These are phyloP conservation scores for Epizoanthus scotinus DNA, from an alignment of 92 coral and sea anemone genomes.

Conservation along the genomic window DNA sequence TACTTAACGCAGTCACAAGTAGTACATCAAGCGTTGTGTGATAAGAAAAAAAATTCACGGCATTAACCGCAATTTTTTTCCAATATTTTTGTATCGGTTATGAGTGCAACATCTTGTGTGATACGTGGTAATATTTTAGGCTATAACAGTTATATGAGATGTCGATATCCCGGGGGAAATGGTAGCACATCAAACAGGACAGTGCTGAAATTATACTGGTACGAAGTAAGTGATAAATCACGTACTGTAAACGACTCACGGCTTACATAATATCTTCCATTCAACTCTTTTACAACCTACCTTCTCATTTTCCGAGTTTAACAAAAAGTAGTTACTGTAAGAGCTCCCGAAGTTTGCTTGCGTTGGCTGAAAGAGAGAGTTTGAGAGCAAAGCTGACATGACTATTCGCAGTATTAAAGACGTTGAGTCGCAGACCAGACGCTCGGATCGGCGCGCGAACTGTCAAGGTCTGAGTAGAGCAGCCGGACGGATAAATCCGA, in stretches of 20 bases:
- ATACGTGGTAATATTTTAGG: not conserved
- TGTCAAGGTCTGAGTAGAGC: slow-evolving; percentile 9
- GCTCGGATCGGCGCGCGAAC: not conserved
- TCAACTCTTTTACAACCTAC: slow-evolving; percentile 45
- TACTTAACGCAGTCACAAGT: not conserved
- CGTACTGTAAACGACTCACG: not conserved
- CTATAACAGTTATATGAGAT: not conserved
- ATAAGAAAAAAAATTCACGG: too few relatives aligned
- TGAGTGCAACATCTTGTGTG: not conserved
- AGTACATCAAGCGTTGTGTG: too few relatives aligned
- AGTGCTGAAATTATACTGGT: too few relatives aligned
- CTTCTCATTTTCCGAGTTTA: slow-evolving; percentile 78
- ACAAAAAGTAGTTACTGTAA: slow-evolving; percentile 74
- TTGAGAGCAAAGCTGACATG: slow-evolving; percentile 82
- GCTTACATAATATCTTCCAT: not conserved
- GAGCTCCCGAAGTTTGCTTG: slow-evolving; percentile 59
- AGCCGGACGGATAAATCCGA: slow-evolving; percentile 19
- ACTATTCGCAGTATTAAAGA: slow-evolving; percentile 2
- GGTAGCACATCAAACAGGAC: not conserved
- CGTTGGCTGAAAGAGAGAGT: slow-evolving; percentile 66
- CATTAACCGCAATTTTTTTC: not conserved
- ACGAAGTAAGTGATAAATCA: too few relatives aligned
- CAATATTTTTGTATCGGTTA: too few relatives aligned
- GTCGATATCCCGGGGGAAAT: too few relatives aligned
- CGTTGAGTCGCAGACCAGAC: slow-evolving; percentile 7